Evolutionary conservation across 2,797 vertebrate species (phyloP).

Genomic region (Chelonia mydas): DNA sequence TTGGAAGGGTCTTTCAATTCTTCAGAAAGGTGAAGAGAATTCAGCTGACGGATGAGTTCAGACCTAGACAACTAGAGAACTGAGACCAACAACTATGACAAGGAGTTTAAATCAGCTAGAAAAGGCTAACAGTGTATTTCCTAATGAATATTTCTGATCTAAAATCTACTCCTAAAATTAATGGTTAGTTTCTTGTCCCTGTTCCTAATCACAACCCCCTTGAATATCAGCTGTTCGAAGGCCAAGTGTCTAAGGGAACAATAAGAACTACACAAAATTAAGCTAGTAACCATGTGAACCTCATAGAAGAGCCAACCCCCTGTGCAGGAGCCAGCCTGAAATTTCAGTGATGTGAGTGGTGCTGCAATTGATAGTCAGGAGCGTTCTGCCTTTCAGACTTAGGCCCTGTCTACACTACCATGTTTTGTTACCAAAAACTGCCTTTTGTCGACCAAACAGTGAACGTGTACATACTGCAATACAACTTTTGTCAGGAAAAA

Average conservation of each 20-base stretch:
- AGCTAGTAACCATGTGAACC: not conserved
- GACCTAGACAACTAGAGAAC: not conserved
- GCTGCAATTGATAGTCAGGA: not conserved
- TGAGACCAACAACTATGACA: not conserved
- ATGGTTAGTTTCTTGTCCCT: not conserved
- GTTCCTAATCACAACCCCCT: not conserved
- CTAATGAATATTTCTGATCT: not conserved
- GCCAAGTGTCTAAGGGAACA: not conserved
- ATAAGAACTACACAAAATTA: not conserved
- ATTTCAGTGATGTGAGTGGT: not conserved
- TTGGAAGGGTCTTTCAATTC: not conserved
- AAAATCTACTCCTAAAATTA: not conserved
- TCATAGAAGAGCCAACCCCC: conserved; percentile 6
- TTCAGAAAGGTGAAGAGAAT: not conserved
- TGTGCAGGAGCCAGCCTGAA: not conserved
- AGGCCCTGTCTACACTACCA: no score
- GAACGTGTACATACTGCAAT: no score
- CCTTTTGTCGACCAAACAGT: no score
- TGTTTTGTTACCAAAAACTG: no score
- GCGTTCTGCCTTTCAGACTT: not conserved
- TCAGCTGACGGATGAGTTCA: not conserved
- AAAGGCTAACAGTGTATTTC: not conserved
- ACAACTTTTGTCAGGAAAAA: no score
- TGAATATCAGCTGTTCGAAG: not conserved
- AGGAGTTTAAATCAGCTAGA: not conserved